phyloP scores from a whole-genome alignment of 2,888 invertebrate genomes.

The Lithophane semibrunnea region DNA sequence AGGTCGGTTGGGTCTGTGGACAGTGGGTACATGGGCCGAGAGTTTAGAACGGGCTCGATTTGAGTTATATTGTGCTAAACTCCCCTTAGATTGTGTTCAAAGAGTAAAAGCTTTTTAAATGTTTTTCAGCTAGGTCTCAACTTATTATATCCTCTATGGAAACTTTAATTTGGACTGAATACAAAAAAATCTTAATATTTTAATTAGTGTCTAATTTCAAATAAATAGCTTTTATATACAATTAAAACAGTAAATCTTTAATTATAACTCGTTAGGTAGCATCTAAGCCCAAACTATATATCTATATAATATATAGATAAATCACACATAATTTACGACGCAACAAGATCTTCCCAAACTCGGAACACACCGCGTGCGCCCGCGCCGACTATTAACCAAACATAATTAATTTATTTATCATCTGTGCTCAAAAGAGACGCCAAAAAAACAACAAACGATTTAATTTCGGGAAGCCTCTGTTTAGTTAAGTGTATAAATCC shows the following conservation, averaged over 20 bases:
- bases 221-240: neutral
- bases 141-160: neutral
- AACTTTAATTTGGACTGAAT: neutral
- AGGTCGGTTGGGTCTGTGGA: too few species aligned
- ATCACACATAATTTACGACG: conserved; percentile 63
- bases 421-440: conserved; percentile 69
- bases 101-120: neutral
- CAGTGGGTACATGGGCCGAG: too few species aligned
- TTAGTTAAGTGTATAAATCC: conserved; percentile 62
- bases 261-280: conserved; percentile 8
- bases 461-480: conserved; percentile 76
- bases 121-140: neutral
- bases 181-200: neutral
- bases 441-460: conserved; percentile 73
- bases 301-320: too few species aligned
- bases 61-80: too few species aligned
- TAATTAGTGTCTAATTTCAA: neutral
- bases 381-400: conserved; percentile 82
- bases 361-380: conserved; percentile 64
- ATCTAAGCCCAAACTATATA: conserved; percentile 30
- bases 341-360: conserved; percentile 59
- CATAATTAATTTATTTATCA: conserved; percentile 88
- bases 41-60: too few species aligned
- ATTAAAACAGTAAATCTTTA: conserved; percentile 20
- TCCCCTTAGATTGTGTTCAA: neutral